Evolutionary conservation across 2,113 vertebrate genomes (phyloP).

Genomic region (Mola mola): DNA sequence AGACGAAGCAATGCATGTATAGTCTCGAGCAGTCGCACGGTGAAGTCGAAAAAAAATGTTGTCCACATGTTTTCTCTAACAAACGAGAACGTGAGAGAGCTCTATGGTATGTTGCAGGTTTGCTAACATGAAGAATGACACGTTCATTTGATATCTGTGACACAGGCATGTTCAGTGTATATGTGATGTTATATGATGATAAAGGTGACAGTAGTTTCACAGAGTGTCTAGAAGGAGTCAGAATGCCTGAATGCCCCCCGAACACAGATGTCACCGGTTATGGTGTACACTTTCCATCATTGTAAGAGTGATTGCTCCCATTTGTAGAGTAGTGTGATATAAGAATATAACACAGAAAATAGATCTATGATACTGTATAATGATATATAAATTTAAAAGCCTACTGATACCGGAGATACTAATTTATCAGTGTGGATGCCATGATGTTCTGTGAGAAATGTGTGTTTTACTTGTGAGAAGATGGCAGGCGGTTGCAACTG

Average conservation of each 20-base stretch:
- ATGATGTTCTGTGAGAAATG: conserved; percentile 87
- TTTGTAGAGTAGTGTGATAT: conserved; percentile 86
- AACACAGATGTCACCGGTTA: conserved; percentile 53
- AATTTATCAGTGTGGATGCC: conserved; percentile 88
- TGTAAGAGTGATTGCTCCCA: conserved; percentile 77
- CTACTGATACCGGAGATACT: conserved; percentile 77
- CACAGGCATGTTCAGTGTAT: conserved; percentile 86
- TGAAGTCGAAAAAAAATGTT: conserved; percentile 74
- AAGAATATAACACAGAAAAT: conserved; percentile 79
- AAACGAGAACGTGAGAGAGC: conserved; percentile 53
- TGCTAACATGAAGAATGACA: conserved; percentile 59
- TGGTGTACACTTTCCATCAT: conserved; percentile 71
- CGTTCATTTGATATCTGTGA: conserved; percentile 80
- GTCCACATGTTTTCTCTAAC: conserved; percentile 80
- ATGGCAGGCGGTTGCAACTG: conserved; percentile 75
- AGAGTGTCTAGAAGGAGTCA: conserved; percentile 49
- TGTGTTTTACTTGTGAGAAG: conserved; percentile 83
- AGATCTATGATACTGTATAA: conserved; percentile 83
- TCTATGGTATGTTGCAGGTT: conserved; percentile 57
- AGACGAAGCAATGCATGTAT: conserved; percentile 86
- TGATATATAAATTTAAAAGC: conserved; percentile 78
- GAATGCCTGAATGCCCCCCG: conserved; percentile 56
- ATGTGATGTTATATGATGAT: conserved; percentile 80
- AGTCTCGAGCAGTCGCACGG: conserved; percentile 85
- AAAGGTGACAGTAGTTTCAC: conserved; percentile 34